phyloP scores from a whole-genome alignment of 37 sponge, comb jelly and placozoan genomes.

The Ianthella basta region DNA sequence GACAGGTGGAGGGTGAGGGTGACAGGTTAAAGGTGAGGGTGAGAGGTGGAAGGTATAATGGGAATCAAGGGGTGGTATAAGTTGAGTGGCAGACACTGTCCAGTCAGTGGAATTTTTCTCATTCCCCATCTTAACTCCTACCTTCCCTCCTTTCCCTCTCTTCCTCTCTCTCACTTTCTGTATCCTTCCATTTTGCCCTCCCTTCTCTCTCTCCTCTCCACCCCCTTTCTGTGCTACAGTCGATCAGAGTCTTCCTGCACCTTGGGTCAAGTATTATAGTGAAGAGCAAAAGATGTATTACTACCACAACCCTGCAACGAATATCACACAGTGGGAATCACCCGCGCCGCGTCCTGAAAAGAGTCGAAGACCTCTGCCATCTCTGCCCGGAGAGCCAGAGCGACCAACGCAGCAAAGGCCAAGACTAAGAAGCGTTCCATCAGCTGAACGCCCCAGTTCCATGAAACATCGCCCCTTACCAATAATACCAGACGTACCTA shows the following conservation, averaged over 20 bases:
- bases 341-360: slow-evolving; percentile 7
- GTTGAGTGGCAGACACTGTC: no score
- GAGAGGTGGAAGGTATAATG: neutral
- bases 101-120: no score
- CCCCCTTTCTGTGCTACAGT: neutral
- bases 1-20: neutral
- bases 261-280: slow-evolving; percentile 52
- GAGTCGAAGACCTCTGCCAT: neutral
- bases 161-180: no score
- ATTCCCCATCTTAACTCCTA: no score
- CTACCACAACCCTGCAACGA: slow-evolving; percentile 54
- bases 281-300: slow-evolving; percentile 42
- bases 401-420: neutral
- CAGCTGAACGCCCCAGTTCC: no score
- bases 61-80: no score
- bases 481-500: neutral
- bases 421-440: no score
- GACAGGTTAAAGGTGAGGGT: neutral
- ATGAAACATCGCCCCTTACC: neutral
- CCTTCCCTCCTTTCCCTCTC: no score
- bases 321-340: slow-evolving; percentile 51
- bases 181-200: neutral
- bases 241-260: slow-evolving; percentile 29
- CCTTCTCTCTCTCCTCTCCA: slow-evolving; percentile 3
- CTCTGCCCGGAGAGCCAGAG: neutral